These are phyloP conservation scores for Pseudopipra pipra DNA, from an alignment of 2,113 vertebrate species.

Conservation along the genomic window DNA sequence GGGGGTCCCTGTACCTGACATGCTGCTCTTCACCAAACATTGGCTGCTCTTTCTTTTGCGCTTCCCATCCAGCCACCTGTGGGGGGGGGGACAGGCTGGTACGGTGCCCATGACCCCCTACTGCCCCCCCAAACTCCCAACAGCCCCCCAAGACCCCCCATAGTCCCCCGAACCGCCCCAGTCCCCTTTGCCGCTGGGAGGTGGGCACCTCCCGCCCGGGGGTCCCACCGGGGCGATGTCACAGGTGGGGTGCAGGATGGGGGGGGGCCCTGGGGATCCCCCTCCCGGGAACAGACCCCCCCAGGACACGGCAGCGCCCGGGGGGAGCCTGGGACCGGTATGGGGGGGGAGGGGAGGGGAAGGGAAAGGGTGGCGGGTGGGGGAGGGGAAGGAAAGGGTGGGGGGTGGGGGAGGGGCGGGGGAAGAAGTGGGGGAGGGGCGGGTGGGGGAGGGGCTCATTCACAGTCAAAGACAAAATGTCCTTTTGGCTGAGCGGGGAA, in stretches of 20 bases:
- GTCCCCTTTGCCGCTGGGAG: not conserved
- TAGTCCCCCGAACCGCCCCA: not conserved
- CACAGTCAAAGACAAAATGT: no score
- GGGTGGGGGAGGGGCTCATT: no score
- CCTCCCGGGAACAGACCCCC: no score
- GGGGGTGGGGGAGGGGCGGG: no score
- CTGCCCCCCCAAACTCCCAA: not conserved
- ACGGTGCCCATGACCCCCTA: not conserved
- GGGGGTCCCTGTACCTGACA: slow-evolving; percentile 85
- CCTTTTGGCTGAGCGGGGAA: no score
- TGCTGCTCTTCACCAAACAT: slow-evolving; percentile 96
- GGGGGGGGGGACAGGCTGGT: not conserved
- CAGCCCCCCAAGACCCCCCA: not conserved
- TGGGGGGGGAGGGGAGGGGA: no score
- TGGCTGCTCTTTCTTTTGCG: slow-evolving; percentile 99
- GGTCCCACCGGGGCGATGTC: not conserved
- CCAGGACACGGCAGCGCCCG: no score
- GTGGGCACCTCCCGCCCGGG: not conserved
- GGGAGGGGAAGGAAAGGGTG: no score
- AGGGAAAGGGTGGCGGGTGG: no score
- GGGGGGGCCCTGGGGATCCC: not conserved
- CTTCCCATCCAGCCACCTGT: slow-evolving; percentile 97
- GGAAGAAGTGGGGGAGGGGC: no score
- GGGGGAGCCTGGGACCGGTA: no score
- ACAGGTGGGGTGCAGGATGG: not conserved